Conservation (phyloP, 2,113 vertebrate genomes). For the Pungitius pungitius region DNA sequence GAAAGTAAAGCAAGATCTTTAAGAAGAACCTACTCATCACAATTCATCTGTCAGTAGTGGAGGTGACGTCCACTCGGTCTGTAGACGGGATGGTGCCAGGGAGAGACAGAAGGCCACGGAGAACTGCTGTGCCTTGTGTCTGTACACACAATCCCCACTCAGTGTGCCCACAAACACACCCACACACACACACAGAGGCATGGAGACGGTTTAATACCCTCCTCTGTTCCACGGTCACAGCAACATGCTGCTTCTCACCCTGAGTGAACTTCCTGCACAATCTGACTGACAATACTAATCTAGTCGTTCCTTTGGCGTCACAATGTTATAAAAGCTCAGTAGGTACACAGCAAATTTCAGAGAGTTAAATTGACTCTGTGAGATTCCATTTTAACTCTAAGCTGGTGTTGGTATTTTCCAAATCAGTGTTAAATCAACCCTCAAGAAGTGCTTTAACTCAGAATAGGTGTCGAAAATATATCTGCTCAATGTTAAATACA, state of each 20-base stretch:
- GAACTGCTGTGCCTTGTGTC: slow-evolving; percentile 48
- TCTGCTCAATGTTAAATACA: too few relatives aligned
- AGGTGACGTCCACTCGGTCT: not conserved
- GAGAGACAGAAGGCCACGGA: slow-evolving; percentile 36
- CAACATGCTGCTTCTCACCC: slow-evolving; percentile 40
- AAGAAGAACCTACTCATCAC: not conserved
- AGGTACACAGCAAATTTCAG: too few relatives aligned
- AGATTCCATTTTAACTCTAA: too few relatives aligned
- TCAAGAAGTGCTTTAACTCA: too few relatives aligned
- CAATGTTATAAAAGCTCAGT: slow-evolving; percentile 8
- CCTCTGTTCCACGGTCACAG: slow-evolving; percentile 21
- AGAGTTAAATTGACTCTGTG: too few relatives aligned
- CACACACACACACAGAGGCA: slow-evolving; percentile 18
- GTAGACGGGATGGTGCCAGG: slow-evolving; percentile 51
- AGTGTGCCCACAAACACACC: slow-evolving; percentile 30
- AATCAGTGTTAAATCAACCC: too few relatives aligned
- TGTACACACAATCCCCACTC: slow-evolving; percentile 56
- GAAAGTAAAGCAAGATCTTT: not conserved
- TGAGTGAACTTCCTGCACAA: slow-evolving; percentile 39
- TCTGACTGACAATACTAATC: slow-evolving; percentile 53
- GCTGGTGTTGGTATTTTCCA: too few relatives aligned
- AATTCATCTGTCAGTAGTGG: slow-evolving; percentile 2
- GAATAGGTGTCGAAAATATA: too few relatives aligned
- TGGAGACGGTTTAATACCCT: slow-evolving; percentile 21
- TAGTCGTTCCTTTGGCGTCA: not conserved